Conservation (phyloP, 1,140 invertebrate species). For the Akabosia matsudoensis region DNA sequence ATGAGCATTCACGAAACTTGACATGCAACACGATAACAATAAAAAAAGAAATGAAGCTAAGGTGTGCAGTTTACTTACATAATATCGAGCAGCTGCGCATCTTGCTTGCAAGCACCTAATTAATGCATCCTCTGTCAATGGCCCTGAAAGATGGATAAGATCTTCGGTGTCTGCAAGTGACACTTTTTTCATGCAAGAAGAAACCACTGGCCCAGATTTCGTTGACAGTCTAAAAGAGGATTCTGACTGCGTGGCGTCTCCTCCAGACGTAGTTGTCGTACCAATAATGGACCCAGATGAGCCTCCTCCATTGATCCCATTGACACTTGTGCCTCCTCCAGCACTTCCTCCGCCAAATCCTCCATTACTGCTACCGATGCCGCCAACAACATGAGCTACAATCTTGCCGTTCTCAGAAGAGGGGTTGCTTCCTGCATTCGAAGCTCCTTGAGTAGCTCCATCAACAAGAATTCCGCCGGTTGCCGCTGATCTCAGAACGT, state of each 20-base stretch:
- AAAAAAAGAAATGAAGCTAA: neutral
- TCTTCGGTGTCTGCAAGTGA: constrained; percentile 66
- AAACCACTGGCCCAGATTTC: constrained; percentile 27
- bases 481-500: constrained; percentile 32
- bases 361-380: constrained; percentile 9
- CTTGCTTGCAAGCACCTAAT: constrained; percentile 83
- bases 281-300: constrained; percentile 40
- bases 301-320: constrained; percentile 26
- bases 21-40: neutral
- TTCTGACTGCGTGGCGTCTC: constrained; percentile 38
- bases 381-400: constrained; percentile 1
- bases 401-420: constrained; percentile 6
- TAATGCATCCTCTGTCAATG: constrained; percentile 88
- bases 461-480: neutral
- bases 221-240: constrained; percentile 39
- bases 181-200: constrained; percentile 15
- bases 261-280: constrained; percentile 39
- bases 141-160: constrained; percentile 84
- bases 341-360: neutral
- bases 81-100: constrained; percentile 79
- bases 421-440: neutral
- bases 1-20: neutral
- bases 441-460: neutral
- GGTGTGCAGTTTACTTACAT: constrained; percentile 78
- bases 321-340: neutral